Conservation (phyloP, 1,140 invertebrate genomes). For the Aphaenogaster floridana region DNA sequence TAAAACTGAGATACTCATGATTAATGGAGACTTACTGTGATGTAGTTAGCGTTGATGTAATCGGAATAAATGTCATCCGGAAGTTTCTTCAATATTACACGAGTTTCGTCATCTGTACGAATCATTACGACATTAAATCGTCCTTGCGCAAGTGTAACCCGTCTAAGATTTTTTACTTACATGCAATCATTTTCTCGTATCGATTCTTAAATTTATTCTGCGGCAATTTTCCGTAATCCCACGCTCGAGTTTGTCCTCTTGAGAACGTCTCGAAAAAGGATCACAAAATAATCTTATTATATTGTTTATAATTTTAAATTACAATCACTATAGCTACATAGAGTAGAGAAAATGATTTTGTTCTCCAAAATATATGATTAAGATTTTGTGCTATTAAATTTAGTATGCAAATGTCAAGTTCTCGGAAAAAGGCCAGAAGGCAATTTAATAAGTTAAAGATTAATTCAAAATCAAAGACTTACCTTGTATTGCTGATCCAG, state of each 20-base stretch:
- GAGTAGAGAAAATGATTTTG: neutral
- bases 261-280: constrained; percentile 72
- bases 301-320: neutral
- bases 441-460: neutral
- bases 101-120: constrained; percentile 89
- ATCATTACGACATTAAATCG: neutral
- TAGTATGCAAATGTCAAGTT: neutral
- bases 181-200: constrained; percentile 92
- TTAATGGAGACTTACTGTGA: constrained; percentile 88
- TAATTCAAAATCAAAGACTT: constrained; percentile 14
- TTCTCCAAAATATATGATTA: neutral
- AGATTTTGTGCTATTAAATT: neutral
- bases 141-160: neutral
- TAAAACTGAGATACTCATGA: neutral
- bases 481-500: constrained; percentile 76
- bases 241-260: constrained; percentile 77
- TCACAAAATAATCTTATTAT: neutral
- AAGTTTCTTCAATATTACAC: constrained; percentile 89
- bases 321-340: neutral
- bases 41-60: constrained; percentile 99
- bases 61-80: constrained; percentile 90
- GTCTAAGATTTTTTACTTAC: constrained; percentile 81
- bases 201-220: constrained; percentile 92
- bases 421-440: neutral
- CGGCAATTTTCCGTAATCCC: constrained; percentile 74